Evolutionary conservation across 2,888 invertebrate species (phyloP).

Genomic region (Lumbricus terrestris): DNA sequence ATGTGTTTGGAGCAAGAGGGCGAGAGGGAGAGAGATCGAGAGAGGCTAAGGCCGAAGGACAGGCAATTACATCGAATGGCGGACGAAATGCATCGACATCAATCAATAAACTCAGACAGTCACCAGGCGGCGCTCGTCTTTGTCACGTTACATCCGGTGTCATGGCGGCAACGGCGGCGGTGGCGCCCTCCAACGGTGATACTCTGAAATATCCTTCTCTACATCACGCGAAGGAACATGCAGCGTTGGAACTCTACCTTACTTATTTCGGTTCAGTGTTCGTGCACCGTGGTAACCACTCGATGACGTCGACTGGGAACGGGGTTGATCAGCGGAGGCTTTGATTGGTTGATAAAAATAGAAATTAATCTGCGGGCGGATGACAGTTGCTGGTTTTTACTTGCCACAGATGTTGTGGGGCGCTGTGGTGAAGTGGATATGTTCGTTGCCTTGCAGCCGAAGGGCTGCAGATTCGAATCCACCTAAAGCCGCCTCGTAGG

Average conservation of each 20-base stretch:
- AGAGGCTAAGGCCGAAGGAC: not conserved
- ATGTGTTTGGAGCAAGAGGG: not conserved
- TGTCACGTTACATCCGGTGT: not conserved
- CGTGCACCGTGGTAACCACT: too few species aligned
- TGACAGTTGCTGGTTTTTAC: not conserved
- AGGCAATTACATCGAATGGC: slow-evolving; percentile 3
- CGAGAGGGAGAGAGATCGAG: too few species aligned
- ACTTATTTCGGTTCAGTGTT: too few species aligned
- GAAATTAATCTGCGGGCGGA: not conserved
- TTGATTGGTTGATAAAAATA: not conserved
- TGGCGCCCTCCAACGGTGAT: too few species aligned
- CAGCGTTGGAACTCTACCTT: not conserved
- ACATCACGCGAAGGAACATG: not conserved
- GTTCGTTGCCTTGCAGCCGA: too few species aligned
- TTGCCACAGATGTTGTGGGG: too few species aligned
- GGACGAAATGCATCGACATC: not conserved
- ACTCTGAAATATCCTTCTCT: not conserved
- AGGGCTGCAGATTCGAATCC: too few species aligned
- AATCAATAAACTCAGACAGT: not conserved
- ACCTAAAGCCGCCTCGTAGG: too few species aligned
- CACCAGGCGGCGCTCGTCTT: not conserved
- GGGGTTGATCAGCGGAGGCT: not conserved
- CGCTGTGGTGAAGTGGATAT: too few species aligned
- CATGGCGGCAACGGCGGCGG: too few species aligned
- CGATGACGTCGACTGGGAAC: not conserved